Base-by-base conservation (phyloP, 2,113 vertebrate genomes). In the Orycteropus afer region DNA sequence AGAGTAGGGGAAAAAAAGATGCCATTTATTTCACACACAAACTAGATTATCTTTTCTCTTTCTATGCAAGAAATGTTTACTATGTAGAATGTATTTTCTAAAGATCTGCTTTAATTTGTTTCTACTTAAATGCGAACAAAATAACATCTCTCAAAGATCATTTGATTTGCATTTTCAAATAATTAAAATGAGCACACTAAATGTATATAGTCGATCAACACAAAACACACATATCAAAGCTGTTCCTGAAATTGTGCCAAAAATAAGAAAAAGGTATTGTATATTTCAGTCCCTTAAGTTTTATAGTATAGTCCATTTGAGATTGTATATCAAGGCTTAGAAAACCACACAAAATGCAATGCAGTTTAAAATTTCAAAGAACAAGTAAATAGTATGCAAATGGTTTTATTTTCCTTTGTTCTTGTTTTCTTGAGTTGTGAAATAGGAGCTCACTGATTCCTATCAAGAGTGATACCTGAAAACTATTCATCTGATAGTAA, bases 371-470 rank as follows among this genome's bases (percentile, higher is more conserved):
- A 96, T 95, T 96, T 97, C 96, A 97, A 97, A 97, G 73, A 40
- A 94, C 27, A 96, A 77, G 80, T 63, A 86, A 86, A 96, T 93
- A 94, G 73, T 90, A 86, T 76, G 90, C 69, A 96, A 95, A 95
- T 96, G 32, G 73, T 42, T 93, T 84, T 96, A 55, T 76, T 87
- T 94, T 78, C 47, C 92, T 97, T 97, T 97, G 96, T 97, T 96
- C 95, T 96, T 90, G 11, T 13, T 74, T 93, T 88, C 49, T 81
- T 61, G 25, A 67, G 47, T 47, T 93, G n/a, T 65, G 51, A 92
- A 95, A 96, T 45, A 84, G 49, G 15, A 94, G 20, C 81, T 90
- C 51, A 76, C 84, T 15, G 73, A 85, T 14, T 79, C 22, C 42
- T 55, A 67, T 76, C 49, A 87, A 59, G 12, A 94, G 42, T 27